phyloP scores from a whole-genome alignment of 2,888 invertebrate species.

The Polydesmus complanatus region DNA sequence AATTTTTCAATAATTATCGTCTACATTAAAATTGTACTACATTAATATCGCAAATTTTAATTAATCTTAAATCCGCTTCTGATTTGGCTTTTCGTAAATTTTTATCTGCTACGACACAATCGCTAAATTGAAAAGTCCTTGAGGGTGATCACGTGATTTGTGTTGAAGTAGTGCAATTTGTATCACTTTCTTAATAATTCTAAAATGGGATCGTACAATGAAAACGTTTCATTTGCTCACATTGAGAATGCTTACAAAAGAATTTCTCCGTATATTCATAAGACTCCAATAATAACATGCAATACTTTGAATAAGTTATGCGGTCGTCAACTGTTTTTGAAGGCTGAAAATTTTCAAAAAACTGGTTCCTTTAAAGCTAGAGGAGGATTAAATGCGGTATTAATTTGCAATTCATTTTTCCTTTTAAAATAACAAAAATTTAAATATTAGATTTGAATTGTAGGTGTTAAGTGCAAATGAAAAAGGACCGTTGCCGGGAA shows the following conservation, averaged over 20 bases:
- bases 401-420: background rate
- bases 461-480: background rate
- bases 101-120: too few species aligned
- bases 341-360: constrained; percentile 30
- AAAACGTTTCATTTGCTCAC: background rate
- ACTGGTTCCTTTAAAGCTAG: constrained; percentile 31
- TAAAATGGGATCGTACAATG: background rate
- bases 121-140: too few species aligned
- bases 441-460: background rate
- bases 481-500: background rate
- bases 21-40: too few species aligned
- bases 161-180: too few species aligned
- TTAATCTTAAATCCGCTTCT: too few species aligned
- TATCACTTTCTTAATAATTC: too few species aligned
- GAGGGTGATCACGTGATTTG: too few species aligned
- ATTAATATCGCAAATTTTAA: too few species aligned
- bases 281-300: constrained; percentile 1
- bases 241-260: constrained; percentile 3
- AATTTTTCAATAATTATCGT: too few species aligned
- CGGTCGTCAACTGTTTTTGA: constrained; percentile 24
- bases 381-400: constrained; percentile 29
- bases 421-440: too few species aligned
- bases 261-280: constrained; percentile 22
- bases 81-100: too few species aligned
- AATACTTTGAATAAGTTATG: constrained; percentile 7